Base-by-base conservation (phyloP, 1,140 invertebrate species). In the Ephestia elutella region DNA sequence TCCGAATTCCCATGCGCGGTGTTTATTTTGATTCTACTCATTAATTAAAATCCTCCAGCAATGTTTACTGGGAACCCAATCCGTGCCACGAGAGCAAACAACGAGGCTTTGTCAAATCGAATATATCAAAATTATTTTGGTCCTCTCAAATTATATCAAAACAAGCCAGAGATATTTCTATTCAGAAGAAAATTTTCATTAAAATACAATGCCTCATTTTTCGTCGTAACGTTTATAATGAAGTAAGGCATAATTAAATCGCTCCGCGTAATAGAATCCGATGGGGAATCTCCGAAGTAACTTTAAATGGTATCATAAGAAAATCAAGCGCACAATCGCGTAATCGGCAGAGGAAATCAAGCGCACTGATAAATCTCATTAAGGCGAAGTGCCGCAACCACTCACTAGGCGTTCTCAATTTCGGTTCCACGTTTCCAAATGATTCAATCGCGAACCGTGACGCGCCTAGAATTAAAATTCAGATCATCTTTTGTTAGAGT, bases 331-430 rank as follows among this genome's bases (percentile, higher is more conserved):
- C 60, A 71, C 65, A 68, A 77, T 76, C 65, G 63, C 65, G 66
- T 71, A 73, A 73, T 71, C 71, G 68, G 38, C 57, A 44, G 54
- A 55, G 15, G 59, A 61, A 71, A 74, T 71, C 64, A 71, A 63
- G 66, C 68, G 66, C 71, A 67, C 69, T 78, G 70, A 73, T 74
- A 76, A 71, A 84, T 81, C 77, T 84, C 77, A 81, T 81, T 80
- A 79, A 71, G 54, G 54, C 68, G 66, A 66, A 73, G 68, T 70
- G 65, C 65, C 69, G 54, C 19, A 25, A 57, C 67, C 60, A 59
- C 66, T 71, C 66, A 49, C 54, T 66, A 49, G 63, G 60, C 66
- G 67, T 64, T 70, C 69, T 69, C 74, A 66, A 70, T 79, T 73
- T 67, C 68, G 57, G 62, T 68, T 70, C 64, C 66, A 63, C 76